Evolutionary conservation across 2,888 invertebrate genomes (phyloP).

Genomic region (Tupiocoris notatus): DNA sequence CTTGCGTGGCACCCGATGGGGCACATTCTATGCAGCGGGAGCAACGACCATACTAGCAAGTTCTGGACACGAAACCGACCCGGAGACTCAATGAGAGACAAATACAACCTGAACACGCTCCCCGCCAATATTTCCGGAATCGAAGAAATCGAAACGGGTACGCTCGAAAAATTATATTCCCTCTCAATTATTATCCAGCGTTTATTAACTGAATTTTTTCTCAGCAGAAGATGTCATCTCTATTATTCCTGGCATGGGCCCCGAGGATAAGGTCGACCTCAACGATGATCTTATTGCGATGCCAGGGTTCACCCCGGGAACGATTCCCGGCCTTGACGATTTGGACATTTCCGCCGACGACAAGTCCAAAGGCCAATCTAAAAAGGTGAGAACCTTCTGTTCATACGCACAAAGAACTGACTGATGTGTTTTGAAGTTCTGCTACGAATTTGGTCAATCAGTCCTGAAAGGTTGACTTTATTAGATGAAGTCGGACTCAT

Average conservation of each 20-base stretch:
- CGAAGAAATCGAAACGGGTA: constrained; percentile 63
- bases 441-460: too few species aligned
- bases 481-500: too few species aligned
- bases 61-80: constrained; percentile 99
- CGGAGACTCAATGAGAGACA: constrained; percentile 96
- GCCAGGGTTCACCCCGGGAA: constrained; percentile 53
- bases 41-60: constrained; percentile 98
- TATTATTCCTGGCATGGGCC: constrained; percentile 95
- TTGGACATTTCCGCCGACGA: constrained; percentile 69
- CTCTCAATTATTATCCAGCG: too few species aligned
- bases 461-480: too few species aligned
- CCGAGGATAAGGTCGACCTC: constrained; percentile 83
- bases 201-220: too few species aligned
- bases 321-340: constrained; percentile 84
- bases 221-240: constrained; percentile 67
- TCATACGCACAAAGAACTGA: too few species aligned
- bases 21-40: constrained; percentile 96
- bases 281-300: constrained; percentile 53
- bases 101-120: constrained; percentile 91
- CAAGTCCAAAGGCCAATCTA: constrained; percentile 56
- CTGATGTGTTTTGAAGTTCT: too few species aligned
- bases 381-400: constrained; percentile 58
- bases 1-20: constrained; percentile 99
- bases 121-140: constrained; percentile 75
- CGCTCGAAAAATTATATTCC: too few species aligned